phyloP scores from a whole-genome alignment of 2,888 invertebrate genomes.

The Spodoptera picta region DNA sequence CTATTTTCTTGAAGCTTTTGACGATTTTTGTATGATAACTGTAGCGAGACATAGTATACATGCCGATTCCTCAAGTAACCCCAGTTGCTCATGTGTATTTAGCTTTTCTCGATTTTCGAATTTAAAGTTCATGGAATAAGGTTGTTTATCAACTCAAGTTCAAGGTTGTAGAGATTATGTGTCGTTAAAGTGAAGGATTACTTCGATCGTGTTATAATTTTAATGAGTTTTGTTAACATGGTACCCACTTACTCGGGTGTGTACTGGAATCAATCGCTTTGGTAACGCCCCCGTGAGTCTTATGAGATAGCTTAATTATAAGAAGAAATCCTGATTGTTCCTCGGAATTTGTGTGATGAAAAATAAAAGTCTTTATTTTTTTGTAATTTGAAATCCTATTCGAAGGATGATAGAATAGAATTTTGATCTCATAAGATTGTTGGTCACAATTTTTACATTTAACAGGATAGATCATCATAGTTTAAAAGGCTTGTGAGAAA shows the following conservation, averaged over 20 bases:
- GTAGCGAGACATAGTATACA: too few species aligned
- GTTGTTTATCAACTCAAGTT: slow-evolving; percentile 28
- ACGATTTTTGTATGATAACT: slow-evolving; percentile 20
- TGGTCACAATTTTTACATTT: too few species aligned
- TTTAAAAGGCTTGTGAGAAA: too few species aligned
- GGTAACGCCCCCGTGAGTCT: slow-evolving; percentile 40
- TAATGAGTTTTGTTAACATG: slow-evolving; percentile 34
- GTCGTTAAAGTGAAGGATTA: slow-evolving; percentile 21
- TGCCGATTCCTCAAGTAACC: not conserved
- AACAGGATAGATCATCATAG: too few species aligned
- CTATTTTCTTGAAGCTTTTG: slow-evolving; percentile 15
- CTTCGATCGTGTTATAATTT: slow-evolving; percentile 34
- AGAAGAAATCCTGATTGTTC: slow-evolving; percentile 17
- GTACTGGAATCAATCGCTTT: slow-evolving; percentile 29
- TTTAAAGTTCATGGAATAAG: not conserved
- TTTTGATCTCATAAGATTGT: too few species aligned
- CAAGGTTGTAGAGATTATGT: slow-evolving; percentile 28
- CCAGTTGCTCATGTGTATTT: too few species aligned
- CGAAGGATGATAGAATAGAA: too few species aligned
- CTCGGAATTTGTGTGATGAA: slow-evolving; percentile 3
- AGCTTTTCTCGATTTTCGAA: too few species aligned
- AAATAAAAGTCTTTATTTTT: too few species aligned
- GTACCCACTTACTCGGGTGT: slow-evolving; percentile 18
- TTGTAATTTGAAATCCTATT: too few species aligned
- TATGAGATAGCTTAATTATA: slow-evolving; percentile 19